Conservation (phyloP, 2,113 vertebrate species). For the Crotalus viridis region DNA sequence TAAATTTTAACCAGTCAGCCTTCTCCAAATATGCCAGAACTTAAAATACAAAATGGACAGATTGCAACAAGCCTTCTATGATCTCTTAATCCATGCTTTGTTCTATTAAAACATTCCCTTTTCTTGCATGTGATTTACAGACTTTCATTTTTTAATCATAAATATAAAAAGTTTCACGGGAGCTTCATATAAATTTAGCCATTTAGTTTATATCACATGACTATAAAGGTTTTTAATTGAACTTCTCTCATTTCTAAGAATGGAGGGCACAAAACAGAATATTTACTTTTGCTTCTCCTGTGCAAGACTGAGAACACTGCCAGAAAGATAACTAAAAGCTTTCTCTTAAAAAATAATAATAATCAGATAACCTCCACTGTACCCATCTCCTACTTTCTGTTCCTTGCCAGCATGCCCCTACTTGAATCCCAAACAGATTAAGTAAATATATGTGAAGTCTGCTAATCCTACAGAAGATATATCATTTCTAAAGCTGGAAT, state of each 20-base stretch:
- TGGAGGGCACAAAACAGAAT: constrained; percentile 26
- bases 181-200: constrained; percentile 45
- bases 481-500: constrained; percentile 68
- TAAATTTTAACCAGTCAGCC: constrained; percentile 30
- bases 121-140: constrained; percentile 55
- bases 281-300: constrained; percentile 57
- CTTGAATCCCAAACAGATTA: constrained; percentile 67
- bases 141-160: constrained; percentile 20
- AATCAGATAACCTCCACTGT: constrained; percentile 61
- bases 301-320: constrained; percentile 35
- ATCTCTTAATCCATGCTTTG: constrained; percentile 47
- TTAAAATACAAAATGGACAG: constrained; percentile 29
- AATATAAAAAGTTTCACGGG: constrained; percentile 36
- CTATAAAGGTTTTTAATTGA: constrained; percentile 21
- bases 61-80: constrained; percentile 42
- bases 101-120: constrained; percentile 54
- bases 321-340: constrained; percentile 63
- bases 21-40: constrained; percentile 18
- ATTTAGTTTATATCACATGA: constrained; percentile 19
- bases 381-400: constrained; percentile 60
- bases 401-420: constrained; percentile 67
- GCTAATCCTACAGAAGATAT: constrained; percentile 66
- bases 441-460: constrained; percentile 58
- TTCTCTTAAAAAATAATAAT: constrained; percentile 53
- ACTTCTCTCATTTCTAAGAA: constrained; percentile 24